phyloP scores from a whole-genome alignment of 2,113 vertebrate genomes.

The Burhinus bistriatus region DNA sequence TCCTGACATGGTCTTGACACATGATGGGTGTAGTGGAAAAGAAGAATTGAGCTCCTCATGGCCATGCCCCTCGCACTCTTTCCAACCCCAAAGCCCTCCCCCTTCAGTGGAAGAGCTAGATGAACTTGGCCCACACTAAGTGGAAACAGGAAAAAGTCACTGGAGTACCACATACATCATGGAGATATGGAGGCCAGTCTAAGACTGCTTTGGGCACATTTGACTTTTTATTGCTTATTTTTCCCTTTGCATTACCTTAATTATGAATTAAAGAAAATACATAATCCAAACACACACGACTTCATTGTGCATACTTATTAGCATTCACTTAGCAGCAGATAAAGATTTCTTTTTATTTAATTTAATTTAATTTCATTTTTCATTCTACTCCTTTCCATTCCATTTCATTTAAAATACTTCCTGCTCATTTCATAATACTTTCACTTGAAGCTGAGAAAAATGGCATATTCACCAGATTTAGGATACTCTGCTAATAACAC shows the following conservation, averaged over 20 bases:
- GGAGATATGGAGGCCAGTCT: neutral
- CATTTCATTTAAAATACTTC: neutral
- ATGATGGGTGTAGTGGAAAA: neutral
- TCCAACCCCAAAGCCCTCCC: neutral
- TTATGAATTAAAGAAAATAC: neutral
- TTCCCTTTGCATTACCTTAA: neutral
- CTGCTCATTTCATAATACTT: neutral
- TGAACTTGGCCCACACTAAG: neutral
- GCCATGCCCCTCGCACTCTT: neutral
- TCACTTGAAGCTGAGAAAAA: neutral
- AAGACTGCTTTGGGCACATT: neutral
- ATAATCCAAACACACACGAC: neutral
- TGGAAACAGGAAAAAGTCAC: neutral
- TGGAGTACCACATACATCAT: neutral
- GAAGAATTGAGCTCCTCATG: neutral
- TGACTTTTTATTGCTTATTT: neutral
- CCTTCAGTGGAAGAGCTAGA: neutral
- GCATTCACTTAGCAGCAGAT: neutral
- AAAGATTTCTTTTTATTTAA: neutral
- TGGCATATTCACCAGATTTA: neutral
- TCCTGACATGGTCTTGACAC: neutral
- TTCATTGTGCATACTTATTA: neutral
- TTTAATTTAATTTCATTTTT: neutral
- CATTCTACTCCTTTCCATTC: neutral
- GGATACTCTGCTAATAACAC: neutral